These are phyloP conservation scores for Brachionus paranguensis DNA, from an alignment of 1,140 invertebrate species.

Conservation along the genomic window DNA sequence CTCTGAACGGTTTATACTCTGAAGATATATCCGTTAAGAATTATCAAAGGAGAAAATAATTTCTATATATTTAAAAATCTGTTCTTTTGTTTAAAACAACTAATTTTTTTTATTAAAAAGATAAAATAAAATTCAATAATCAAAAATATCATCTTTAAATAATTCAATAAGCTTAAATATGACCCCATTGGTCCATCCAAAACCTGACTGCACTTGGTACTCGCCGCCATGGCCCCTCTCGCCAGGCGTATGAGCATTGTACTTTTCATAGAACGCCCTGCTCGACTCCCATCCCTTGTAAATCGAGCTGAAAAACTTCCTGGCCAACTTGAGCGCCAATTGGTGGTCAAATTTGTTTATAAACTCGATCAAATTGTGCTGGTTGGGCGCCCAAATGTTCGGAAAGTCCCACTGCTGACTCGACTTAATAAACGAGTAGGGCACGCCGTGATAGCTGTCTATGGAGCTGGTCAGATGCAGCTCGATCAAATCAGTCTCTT, in stretches of 20 bases:
- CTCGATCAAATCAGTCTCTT: background rate
- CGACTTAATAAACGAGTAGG: constrained; percentile 70
- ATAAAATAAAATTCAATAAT: background rate
- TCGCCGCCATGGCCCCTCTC: constrained; percentile 77
- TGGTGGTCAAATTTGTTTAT: constrained; percentile 60
- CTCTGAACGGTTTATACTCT: no score
- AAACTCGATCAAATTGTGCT: constrained; percentile 48
- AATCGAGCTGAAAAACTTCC: constrained; percentile 75
- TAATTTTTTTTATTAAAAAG: background rate
- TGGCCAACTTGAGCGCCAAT: constrained; percentile 68
- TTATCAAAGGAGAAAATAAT: no score
- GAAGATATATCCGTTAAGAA: no score
- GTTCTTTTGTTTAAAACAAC: no score
- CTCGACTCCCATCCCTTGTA: constrained; percentile 69
- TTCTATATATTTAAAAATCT: no score
- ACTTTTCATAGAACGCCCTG: constrained; percentile 80
- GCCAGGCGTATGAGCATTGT: constrained; percentile 65
- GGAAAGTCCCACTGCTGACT: constrained; percentile 91
- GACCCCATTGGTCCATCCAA: constrained; percentile 89
- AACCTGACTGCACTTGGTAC: constrained; percentile 78
- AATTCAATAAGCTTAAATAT: constrained; percentile 65
- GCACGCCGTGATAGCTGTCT: constrained; percentile 55
- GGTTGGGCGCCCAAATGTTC: constrained; percentile 81
- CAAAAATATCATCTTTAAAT: constrained; percentile 30
- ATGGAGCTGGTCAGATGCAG: background rate